These are phyloP conservation scores for Galaxea fascicularis DNA, from an alignment of 92 coral and sea anemone genomes.

Conservation along the genomic window DNA sequence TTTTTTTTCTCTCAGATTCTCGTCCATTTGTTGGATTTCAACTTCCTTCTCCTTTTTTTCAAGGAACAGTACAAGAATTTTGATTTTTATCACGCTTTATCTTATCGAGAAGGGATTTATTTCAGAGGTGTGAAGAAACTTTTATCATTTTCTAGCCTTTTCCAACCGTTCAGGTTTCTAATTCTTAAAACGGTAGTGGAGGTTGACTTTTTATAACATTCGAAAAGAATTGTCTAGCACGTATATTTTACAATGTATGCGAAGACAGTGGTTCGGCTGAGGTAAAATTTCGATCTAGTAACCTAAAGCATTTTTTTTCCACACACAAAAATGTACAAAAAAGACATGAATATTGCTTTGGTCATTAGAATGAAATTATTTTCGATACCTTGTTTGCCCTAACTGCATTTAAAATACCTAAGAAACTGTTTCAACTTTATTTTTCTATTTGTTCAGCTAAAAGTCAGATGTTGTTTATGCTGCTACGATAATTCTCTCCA, in stretches of 20 bases:
- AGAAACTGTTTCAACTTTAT: not conserved
- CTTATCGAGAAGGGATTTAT: slow-evolving; percentile 33
- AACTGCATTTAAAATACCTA: slow-evolving; percentile 6
- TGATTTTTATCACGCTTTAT: slow-evolving; percentile 41
- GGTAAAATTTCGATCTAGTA: not conserved
- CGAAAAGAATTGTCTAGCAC: slow-evolving; percentile 39
- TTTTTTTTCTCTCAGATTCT: slow-evolving; percentile 3
- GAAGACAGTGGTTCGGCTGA: not conserved
- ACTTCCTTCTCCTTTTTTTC: slow-evolving; percentile 12
- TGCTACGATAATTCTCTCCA: slow-evolving; percentile 1
- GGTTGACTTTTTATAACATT: slow-evolving; percentile 71
- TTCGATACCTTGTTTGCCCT: slow-evolving; percentile 51
- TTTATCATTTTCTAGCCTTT: slow-evolving; percentile 37
- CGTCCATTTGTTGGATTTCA: slow-evolving; percentile 13
- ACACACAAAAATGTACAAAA: slow-evolving; percentile 16
- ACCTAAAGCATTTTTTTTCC: not conserved
- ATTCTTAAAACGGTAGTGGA: slow-evolving; percentile 82
- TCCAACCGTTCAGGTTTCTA: slow-evolving; percentile 32
- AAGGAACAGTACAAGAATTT: slow-evolving; percentile 47
- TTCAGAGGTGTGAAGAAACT: slow-evolving; percentile 49
- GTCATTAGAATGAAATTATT: slow-evolving; percentile 36
- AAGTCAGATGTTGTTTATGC: not conserved
- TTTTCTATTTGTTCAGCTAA: slow-evolving; percentile 29
- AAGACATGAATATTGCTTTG: not conserved
- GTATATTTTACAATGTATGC: not conserved